These are phyloP conservation scores for Drosophila ustulata DNA, from an alignment of 2,888 invertebrate species.

Conservation along the genomic window DNA sequence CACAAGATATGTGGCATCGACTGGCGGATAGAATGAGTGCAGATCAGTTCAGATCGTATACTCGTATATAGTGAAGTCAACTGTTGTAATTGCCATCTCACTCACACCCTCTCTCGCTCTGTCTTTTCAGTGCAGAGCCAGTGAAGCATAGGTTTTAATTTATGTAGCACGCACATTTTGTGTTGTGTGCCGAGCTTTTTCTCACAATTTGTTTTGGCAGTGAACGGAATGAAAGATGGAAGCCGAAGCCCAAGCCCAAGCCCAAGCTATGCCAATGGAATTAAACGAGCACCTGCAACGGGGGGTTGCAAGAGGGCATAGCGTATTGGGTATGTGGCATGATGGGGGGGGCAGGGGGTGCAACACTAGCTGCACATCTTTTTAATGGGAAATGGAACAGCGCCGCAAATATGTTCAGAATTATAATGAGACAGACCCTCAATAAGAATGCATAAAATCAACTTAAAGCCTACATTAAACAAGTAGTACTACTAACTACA, in stretches of 20 bases:
- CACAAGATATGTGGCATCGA: constrained; percentile 74
- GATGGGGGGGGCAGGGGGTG: not conserved
- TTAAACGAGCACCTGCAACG: constrained; percentile 70
- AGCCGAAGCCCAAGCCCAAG: constrained; percentile 9
- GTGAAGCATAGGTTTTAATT: constrained; percentile 80
- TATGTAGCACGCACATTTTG: constrained; percentile 79
- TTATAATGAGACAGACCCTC: constrained; percentile 16
- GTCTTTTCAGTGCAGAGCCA: constrained; percentile 39
- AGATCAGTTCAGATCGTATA: constrained; percentile 36
- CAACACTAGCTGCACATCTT: constrained; percentile 37
- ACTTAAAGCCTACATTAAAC: constrained; percentile 2
- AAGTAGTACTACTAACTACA: constrained; percentile 1
- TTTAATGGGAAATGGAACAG: constrained; percentile 75
- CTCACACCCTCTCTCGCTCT: constrained; percentile 23
- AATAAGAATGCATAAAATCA: constrained; percentile 6
- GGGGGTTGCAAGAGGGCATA: constrained; percentile 27
- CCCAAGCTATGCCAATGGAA: constrained; percentile 61
- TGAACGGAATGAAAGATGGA: constrained; percentile 55
- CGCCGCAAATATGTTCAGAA: constrained; percentile 33
- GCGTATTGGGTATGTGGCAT: too few species aligned
- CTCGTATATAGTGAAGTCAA: constrained; percentile 31
- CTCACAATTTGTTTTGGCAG: constrained; percentile 79
- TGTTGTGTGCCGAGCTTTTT: constrained; percentile 70
- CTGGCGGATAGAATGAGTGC: constrained; percentile 46
- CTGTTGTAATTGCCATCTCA: constrained; percentile 16